phyloP scores from a whole-genome alignment of 1,140 invertebrate species.

The Trichoplusia ni region DNA sequence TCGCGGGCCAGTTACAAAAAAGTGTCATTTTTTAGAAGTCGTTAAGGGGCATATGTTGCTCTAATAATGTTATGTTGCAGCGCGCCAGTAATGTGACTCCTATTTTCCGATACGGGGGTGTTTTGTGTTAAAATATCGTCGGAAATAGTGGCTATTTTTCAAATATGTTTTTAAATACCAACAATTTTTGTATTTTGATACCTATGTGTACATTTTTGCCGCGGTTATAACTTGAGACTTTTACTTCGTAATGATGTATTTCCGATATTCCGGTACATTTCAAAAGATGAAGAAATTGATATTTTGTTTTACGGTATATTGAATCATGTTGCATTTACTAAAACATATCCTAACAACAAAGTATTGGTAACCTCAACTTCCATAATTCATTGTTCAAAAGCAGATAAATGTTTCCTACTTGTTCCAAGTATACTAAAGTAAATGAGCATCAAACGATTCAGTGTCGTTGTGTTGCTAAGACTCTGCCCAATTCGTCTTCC shows the following conservation, averaged over 20 bases:
- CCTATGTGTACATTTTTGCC: no score
- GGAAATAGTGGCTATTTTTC: conserved; percentile 11
- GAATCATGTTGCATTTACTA: no score
- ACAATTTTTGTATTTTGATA: background rate
- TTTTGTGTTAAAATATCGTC: conserved; percentile 21
- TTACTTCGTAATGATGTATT: no score
- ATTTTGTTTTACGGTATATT: no score
- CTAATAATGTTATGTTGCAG: conserved; percentile 66
- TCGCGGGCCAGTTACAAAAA: conserved; percentile 56
- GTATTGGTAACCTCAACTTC: no score
- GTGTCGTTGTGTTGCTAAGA: conserved; percentile 40
- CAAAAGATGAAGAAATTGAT: no score
- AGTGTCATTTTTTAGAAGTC: conserved; percentile 67
- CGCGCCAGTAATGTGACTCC: conserved; percentile 72
- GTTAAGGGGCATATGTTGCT: conserved; percentile 65
- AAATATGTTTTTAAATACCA: conserved; percentile 1
- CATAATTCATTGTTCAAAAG: background rate
- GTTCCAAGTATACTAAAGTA: conserved; percentile 10
- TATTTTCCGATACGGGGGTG: conserved; percentile 59
- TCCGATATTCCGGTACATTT: no score
- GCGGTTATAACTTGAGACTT: no score
- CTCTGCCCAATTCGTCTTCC: conserved; percentile 61
- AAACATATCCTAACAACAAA: no score
- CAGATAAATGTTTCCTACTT: background rate
- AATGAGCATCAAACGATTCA: conserved; percentile 54